Evolutionary conservation across 2,113 vertebrate genomes (phyloP).

Genomic region (Gasterosteus nipponicus): DNA sequence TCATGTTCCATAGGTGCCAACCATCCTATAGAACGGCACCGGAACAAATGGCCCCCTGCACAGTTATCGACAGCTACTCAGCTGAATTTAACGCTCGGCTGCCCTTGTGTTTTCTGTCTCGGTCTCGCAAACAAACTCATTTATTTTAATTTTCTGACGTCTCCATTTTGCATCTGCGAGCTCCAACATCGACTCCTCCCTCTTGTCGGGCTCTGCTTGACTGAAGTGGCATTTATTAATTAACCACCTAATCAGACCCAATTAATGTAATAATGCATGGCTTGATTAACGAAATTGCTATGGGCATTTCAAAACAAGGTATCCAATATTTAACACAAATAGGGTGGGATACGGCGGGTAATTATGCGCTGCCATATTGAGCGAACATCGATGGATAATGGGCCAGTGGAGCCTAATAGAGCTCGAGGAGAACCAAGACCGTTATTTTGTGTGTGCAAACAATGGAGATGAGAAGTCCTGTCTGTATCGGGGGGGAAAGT

Average conservation of each 20-base stretch:
- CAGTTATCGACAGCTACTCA: slow-evolving; percentile 67
- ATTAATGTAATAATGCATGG: slow-evolving; percentile 69
- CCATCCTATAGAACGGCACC: slow-evolving; percentile 45
- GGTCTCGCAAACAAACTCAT: slow-evolving; percentile 65
- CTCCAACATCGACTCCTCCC: slow-evolving; percentile 52
- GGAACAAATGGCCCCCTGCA: slow-evolving; percentile 67
- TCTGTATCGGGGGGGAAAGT: neutral
- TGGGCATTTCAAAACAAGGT: slow-evolving; percentile 67
- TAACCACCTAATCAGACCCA: slow-evolving; percentile 63
- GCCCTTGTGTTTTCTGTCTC: slow-evolving; percentile 61
- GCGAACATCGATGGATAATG: slow-evolving; percentile 43
- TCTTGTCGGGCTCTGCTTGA: slow-evolving; percentile 32
- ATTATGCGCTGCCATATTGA: slow-evolving; percentile 42
- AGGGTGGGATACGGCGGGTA: slow-evolving; percentile 37
- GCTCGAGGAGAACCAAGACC: neutral
- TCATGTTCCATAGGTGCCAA: slow-evolving; percentile 61
- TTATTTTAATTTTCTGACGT: slow-evolving; percentile 68
- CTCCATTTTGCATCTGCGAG: slow-evolving; percentile 58
- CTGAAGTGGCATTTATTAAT: slow-evolving; percentile 58
- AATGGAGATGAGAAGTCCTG: neutral
- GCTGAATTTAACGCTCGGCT: slow-evolving; percentile 72
- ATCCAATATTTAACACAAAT: slow-evolving; percentile 52
- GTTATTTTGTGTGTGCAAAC: slow-evolving; percentile 23
- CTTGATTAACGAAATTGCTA: slow-evolving; percentile 64
- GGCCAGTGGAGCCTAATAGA: neutral